phyloP scores from a whole-genome alignment of 1,140 invertebrate species.

The Drosophila sucinea region DNA sequence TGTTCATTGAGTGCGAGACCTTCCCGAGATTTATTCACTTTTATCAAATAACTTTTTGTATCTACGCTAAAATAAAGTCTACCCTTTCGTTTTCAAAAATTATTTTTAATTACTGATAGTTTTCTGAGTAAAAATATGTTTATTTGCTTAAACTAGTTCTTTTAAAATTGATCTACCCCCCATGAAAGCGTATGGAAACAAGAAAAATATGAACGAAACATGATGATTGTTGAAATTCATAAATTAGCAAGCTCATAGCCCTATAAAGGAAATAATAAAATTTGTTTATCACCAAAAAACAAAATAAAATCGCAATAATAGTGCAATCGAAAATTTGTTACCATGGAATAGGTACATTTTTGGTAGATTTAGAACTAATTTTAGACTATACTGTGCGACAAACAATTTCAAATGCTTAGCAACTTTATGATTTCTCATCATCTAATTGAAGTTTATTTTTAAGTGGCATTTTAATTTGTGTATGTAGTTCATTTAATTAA shows the following conservation, averaged over 20 bases:
- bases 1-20: no score
- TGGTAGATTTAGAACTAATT: background rate
- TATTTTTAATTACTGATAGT: no score
- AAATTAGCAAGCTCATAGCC: conserved; percentile 7
- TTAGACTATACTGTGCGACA: background rate
- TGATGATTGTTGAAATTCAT: background rate
- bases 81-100: no score
- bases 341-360: background rate
- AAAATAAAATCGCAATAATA: background rate
- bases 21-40: no score
- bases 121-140: no score
- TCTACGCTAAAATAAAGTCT: no score
- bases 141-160: no score
- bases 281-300: background rate
- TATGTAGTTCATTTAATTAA: background rate
- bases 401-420: background rate
- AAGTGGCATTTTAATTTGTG: background rate
- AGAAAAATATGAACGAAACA: background rate
- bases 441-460: background rate
- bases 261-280: conserved; percentile 4
- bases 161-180: background rate
- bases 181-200: background rate
- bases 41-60: no score
- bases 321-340: background rate
- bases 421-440: background rate